These are phyloP conservation scores for Cygnus atratus DNA, from an alignment of 2,113 vertebrate species.

Conservation along the genomic window DNA sequence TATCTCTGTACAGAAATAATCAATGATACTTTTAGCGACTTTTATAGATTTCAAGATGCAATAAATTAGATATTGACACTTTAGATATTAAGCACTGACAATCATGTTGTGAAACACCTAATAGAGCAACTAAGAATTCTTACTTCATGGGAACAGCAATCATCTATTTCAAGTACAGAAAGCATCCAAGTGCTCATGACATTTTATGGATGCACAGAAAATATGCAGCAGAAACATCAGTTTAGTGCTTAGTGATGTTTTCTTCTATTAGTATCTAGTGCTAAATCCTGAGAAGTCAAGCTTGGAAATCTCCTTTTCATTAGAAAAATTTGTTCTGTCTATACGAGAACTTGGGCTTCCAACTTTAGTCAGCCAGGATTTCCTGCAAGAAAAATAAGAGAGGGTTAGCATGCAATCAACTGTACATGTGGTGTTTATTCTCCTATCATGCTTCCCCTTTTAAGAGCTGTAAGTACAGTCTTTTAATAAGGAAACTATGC, in stretches of 20 bases:
- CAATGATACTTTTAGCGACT: neutral
- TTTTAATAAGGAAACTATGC: neutral
- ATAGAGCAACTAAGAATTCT: neutral
- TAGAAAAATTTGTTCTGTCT: conserved; percentile 81
- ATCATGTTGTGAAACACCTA: neutral
- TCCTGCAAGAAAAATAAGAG: conserved; percentile 76
- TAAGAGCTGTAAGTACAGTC: neutral
- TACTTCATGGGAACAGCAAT: neutral
- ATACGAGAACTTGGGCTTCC: conserved; percentile 91
- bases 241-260: neutral
- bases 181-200: neutral
- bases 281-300: conserved; percentile 87
- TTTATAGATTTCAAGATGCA: neutral
- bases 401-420: neutral
- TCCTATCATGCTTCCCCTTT: neutral
- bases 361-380: conserved; percentile 85
- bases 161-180: neutral
- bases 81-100: conserved; percentile 2
- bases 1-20: neutral
- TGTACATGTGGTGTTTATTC: neutral
- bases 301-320: conserved; percentile 84
- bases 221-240: neutral
- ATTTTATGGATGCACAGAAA: neutral
- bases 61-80: neutral
- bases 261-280: conserved; percentile 81